These are phyloP conservation scores for Lasioglossum vierecki DNA, from an alignment of 2,888 invertebrate genomes.

Conservation along the genomic window DNA sequence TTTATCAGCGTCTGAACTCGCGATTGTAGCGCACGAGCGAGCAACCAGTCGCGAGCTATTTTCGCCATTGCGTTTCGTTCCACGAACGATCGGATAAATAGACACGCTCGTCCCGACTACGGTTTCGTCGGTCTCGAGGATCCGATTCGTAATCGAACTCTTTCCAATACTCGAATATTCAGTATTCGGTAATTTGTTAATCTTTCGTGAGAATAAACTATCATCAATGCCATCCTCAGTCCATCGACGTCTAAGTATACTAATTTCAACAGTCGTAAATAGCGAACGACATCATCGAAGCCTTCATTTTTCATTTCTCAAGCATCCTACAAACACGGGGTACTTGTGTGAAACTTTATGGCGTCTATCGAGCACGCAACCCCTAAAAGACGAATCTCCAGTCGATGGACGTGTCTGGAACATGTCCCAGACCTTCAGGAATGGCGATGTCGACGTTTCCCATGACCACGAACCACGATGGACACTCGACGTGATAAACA, in stretches of 20 bases:
- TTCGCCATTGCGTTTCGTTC: slow-evolving; percentile 14
- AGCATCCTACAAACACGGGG: background rate
- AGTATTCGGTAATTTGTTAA: background rate
- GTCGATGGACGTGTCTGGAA: background rate
- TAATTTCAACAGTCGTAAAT: background rate
- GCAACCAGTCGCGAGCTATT: slow-evolving; percentile 27
- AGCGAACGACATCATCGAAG: background rate
- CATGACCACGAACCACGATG: background rate
- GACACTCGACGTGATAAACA: background rate
- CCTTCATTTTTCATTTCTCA: background rate
- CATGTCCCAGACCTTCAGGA: background rate
- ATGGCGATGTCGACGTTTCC: background rate
- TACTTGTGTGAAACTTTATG: background rate
- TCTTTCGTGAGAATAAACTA: background rate
- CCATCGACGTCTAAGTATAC: background rate
- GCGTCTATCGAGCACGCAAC: background rate
- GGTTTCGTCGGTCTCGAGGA: background rate
- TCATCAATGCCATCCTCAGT: background rate
- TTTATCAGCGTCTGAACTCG: slow-evolving; percentile 37
- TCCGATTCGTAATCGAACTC: background rate
- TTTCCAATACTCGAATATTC: background rate
- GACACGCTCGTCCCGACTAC: slow-evolving; percentile 1
- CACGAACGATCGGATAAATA: slow-evolving; percentile 15
- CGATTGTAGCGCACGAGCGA: background rate
- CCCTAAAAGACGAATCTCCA: background rate